A percentile compares a stretch with the other conserved stretches of the same genome.
phyloP scores from a whole-genome alignment of 2,797 vertebrate genomes.

The Adelosebastes latens region DNA sequence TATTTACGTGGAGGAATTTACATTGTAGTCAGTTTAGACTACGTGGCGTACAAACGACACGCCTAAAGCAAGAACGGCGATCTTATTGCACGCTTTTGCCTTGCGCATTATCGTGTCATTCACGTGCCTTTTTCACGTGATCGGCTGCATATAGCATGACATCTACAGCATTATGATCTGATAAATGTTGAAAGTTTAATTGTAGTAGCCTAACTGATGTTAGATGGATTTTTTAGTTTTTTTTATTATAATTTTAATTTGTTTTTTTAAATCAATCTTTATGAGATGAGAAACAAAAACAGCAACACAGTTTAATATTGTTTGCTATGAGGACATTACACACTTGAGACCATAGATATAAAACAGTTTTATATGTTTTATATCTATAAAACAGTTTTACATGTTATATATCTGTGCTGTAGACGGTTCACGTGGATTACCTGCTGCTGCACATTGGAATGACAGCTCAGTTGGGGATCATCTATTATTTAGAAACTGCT shows the following conservation, averaged over 20 bases:
- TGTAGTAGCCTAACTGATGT: not conserved
- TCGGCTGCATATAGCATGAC: not conserved
- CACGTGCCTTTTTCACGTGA: too few species aligned
- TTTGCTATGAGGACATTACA: not conserved
- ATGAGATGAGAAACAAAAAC: not conserved
- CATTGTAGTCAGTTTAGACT: too few species aligned
- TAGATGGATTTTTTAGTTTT: not conserved
- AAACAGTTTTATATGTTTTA: not conserved
- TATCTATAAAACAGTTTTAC: too few species aligned
- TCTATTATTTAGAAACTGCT: slow-evolving; percentile 55
- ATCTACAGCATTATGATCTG: not conserved
- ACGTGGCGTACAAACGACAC: too few species aligned
- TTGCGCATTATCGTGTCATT: too few species aligned
- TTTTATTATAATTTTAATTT: not conserved
- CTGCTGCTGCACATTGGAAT: slow-evolving; percentile 23
- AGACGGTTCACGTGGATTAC: not conserved
- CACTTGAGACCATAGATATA: not conserved
- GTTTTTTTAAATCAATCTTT: not conserved
- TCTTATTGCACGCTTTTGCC: too few species aligned
- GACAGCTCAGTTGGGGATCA: slow-evolving; percentile 18
- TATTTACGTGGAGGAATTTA: too few species aligned
- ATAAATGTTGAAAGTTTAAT: not conserved
- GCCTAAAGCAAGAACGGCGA: too few species aligned
- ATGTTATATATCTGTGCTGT: too few species aligned
- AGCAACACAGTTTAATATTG: not conserved